Percentiles rank a stretch among this genome's conserved stretches.
phyloP scores from a whole-genome alignment of 64 coral and sea anemone genomes.

The Orbicella faveolata region DNA sequence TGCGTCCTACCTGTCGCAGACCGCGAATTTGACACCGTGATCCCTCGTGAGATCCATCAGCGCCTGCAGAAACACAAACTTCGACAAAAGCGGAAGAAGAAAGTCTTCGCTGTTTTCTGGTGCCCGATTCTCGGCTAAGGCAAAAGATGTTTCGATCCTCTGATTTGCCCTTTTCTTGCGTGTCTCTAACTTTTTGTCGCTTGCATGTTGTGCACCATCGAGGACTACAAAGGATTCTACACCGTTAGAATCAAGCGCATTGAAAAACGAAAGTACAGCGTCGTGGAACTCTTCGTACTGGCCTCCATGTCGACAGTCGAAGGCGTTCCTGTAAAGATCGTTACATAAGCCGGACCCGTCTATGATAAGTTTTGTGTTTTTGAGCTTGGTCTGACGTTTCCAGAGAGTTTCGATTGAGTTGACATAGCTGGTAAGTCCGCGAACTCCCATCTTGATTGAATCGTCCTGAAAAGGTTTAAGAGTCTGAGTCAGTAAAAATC shows the following conservation, averaged over 20 bases:
- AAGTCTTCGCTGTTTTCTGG: background rate
- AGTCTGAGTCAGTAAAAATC: too few relatives aligned
- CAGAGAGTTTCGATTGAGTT: slow-evolving; percentile 57
- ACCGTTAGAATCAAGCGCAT: slow-evolving; percentile 11
- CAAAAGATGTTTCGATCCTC: slow-evolving; percentile 19
- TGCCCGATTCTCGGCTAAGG: background rate
- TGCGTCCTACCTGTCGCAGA: slow-evolving; percentile 71
- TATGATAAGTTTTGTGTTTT: slow-evolving; percentile 55
- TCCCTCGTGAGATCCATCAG: background rate
- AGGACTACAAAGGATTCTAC: slow-evolving; percentile 64
- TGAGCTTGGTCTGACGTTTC: slow-evolving; percentile 34
- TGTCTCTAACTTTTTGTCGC: slow-evolving; percentile 63
- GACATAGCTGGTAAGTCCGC: slow-evolving; percentile 48
- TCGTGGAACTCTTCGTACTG: slow-evolving; percentile 56
- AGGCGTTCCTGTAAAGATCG: slow-evolving; percentile 44
- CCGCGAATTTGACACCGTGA: slow-evolving; percentile 47
- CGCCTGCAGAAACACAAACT: slow-evolving; percentile 51
- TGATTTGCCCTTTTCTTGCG: slow-evolving; percentile 14
- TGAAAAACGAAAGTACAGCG: slow-evolving; percentile 47
- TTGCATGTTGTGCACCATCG: slow-evolving; percentile 58
- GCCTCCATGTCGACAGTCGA: slow-evolving; percentile 66
- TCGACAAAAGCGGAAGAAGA: slow-evolving; percentile 54
- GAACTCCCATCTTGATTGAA: background rate
- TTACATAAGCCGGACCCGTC: slow-evolving; percentile 55
- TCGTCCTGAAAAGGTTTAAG: background rate